Percentiles rank a stretch among this genome's conserved stretches.
Evolutionary conservation across 2,113 vertebrate species (phyloP).

Genomic region (Rhinolophus sinicus): DNA sequence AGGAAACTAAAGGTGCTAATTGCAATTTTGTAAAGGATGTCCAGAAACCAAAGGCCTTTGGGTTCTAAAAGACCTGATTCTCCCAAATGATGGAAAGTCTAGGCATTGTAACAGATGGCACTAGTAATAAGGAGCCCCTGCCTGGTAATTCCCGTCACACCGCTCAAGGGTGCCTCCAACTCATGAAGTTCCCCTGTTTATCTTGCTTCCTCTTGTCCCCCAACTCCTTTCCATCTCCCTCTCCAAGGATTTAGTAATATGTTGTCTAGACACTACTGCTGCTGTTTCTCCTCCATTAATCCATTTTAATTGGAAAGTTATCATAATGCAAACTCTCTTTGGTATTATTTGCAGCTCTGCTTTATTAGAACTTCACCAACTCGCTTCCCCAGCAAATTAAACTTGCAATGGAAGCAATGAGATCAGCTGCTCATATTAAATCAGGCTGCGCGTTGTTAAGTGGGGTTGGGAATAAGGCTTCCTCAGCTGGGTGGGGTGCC

Average conservation of each 20-base stretch:
- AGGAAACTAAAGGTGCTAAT: neutral
- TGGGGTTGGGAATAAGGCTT: slow-evolving; percentile 31
- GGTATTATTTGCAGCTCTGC: slow-evolving; percentile 78
- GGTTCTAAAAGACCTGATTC: neutral
- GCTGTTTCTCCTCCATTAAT: slow-evolving; percentile 80
- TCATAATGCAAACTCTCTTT: slow-evolving; percentile 80
- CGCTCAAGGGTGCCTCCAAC: neutral
- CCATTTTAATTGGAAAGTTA: slow-evolving; percentile 83
- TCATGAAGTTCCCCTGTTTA: slow-evolving; percentile 25
- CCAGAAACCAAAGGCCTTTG: neutral
- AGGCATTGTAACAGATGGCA: neutral
- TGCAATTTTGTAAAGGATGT: slow-evolving; percentile 59
- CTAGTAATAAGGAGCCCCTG: neutral
- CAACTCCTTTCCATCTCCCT: slow-evolving; percentile 54
- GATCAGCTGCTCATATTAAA: slow-evolving; percentile 72
- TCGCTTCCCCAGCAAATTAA: slow-evolving; percentile 78
- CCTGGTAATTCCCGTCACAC: neutral
- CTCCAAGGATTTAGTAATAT: slow-evolving; percentile 76
- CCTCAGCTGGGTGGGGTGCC: slow-evolving; percentile 46
- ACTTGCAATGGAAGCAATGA: slow-evolving; percentile 70
- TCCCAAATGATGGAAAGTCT: neutral
- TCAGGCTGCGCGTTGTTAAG: slow-evolving; percentile 44
- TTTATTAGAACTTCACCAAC: slow-evolving; percentile 79
- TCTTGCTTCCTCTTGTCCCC: slow-evolving; percentile 15
- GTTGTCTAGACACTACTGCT: slow-evolving; percentile 76